A percentile compares a stretch with the other conserved stretches of the same genome.
Evolutionary conservation across 37 sponge, comb jelly and placozoan genomes (phyloP).

Genomic region (Crambe crambe): DNA sequence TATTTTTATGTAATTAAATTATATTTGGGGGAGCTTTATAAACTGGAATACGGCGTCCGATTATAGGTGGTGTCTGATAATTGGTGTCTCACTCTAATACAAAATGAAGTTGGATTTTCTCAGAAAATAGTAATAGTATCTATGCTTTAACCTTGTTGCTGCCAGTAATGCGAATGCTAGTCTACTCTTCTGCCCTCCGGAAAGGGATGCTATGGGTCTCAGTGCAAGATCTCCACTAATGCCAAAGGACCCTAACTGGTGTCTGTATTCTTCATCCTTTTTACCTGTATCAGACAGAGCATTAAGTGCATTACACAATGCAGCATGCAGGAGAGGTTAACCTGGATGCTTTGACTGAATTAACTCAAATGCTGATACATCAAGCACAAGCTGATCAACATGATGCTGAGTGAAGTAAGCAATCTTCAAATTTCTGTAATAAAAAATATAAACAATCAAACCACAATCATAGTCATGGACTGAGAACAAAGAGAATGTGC

Average conservation of each 20-base stretch:
- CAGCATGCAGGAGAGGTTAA: neutral
- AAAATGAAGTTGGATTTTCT: too few species aligned
- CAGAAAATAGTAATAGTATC: too few species aligned
- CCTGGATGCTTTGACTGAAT: conserved; percentile 76
- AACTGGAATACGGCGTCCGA: too few species aligned
- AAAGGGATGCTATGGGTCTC: conserved; percentile 63
- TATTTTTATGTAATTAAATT: too few species aligned
- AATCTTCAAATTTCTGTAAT: conserved; percentile 66
- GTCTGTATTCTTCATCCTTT: conserved; percentile 72
- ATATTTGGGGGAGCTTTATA: too few species aligned
- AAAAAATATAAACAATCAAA: neutral
- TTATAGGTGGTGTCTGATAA: too few species aligned
- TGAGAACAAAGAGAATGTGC: too few species aligned
- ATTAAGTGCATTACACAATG: neutral
- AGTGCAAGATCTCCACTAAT: conserved; percentile 87
- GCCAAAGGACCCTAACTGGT: conserved; percentile 79
- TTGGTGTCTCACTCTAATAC: too few species aligned
- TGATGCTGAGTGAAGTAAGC: conserved; percentile 91
- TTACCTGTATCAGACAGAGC: conserved; percentile 29
- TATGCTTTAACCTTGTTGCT: conserved; percentile 56
- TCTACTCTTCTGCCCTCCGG: conserved; percentile 90
- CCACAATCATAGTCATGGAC: too few species aligned
- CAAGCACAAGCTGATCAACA: conserved; percentile 89
- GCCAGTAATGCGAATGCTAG: conserved; percentile 81
- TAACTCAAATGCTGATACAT: conserved; percentile 73